Conservation (phyloP, 1,140 invertebrate genomes). For the Camponotus floridanus region DNA sequence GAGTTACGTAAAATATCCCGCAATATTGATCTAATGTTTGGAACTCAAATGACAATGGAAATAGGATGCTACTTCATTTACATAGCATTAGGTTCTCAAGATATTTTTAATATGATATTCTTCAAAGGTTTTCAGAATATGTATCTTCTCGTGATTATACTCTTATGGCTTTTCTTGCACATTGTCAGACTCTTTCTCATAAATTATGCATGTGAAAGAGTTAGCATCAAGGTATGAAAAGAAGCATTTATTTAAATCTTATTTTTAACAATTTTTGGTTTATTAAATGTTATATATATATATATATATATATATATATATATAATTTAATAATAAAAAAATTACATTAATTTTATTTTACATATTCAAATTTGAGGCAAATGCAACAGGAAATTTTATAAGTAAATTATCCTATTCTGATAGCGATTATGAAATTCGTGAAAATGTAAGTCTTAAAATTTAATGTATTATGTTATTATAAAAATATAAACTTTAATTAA, state of each 20-base stretch:
- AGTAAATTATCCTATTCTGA: background rate
- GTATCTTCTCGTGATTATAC: no score
- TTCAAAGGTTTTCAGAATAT: no score
- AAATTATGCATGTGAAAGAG: background rate
- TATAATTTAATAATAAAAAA: no score
- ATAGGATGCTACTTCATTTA: background rate
- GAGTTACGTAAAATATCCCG: conserved; percentile 3
- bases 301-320: no score
- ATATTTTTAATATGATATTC: no score
- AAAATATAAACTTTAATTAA: background rate
- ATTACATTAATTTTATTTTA: background rate
- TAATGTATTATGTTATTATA: no score
- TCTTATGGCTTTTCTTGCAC: background rate
- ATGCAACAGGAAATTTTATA: background rate
- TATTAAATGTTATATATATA: no score
- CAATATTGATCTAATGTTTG: background rate
- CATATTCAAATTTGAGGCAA: background rate
- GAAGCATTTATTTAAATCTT: no score
- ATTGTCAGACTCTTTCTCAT: background rate
- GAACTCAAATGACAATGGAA: background rate
- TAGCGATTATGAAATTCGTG: background rate
- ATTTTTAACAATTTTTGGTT: no score
- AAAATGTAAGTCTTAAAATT: conserved; percentile 18
- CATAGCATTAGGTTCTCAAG: no score
- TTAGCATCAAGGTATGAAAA: background rate